Evolutionary conservation across 2,888 invertebrate species (phyloP).

Genomic region (Meiosimyza decipiens): DNA sequence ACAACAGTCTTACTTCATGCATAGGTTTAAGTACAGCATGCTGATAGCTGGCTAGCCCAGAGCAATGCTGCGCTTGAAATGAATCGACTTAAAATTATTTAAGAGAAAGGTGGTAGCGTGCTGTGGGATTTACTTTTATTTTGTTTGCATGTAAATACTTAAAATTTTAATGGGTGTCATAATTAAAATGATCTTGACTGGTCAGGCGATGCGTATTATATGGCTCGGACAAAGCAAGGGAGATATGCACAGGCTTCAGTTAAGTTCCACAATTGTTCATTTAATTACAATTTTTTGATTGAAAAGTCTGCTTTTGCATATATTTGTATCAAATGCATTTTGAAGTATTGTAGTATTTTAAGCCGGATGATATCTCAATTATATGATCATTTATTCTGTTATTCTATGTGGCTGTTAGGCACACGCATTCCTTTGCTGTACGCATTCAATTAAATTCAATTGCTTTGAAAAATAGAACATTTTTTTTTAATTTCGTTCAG

Average conservation of each 20-base stretch:
- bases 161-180: constrained; percentile 16
- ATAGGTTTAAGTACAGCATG: background rate
- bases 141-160: background rate
- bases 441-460: constrained; percentile 62
- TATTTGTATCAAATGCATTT: too few species aligned
- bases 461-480: constrained; percentile 49
- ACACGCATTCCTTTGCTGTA: constrained; percentile 33
- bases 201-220: background rate
- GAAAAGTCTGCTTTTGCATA: background rate
- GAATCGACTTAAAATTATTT: background rate
- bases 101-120: constrained; percentile 4
- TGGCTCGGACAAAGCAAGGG: too few species aligned
- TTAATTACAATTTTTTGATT: background rate
- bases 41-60: background rate
- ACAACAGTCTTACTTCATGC: too few species aligned
- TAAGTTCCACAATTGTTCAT: background rate
- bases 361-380: constrained; percentile 41
- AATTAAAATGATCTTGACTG: constrained; percentile 2
- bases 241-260: background rate
- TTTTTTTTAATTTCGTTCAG: background rate
- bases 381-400: constrained; percentile 24
- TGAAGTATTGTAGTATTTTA: background rate
- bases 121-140: constrained; percentile 2
- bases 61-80: background rate
- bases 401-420: constrained; percentile 45